Base-by-base conservation (phyloP, 2,888 invertebrate genomes). In the Lasioglossum marginatum region DNA sequence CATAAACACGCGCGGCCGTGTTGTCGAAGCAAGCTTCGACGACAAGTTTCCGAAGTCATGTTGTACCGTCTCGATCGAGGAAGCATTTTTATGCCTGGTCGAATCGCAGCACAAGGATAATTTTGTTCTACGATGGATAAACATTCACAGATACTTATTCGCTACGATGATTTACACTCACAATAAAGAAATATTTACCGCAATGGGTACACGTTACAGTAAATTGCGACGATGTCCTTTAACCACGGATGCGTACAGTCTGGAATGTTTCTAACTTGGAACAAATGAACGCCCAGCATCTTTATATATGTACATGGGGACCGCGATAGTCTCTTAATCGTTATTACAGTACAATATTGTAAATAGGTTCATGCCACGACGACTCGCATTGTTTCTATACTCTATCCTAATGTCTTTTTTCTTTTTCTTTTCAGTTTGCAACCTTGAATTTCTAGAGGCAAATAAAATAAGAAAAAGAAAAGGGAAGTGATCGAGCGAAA, bases 391-490 rank as follows among this genome's bases (percentile, higher is more conserved):
- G 3, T 63, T 45, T 48, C 40, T 19, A n/a, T 68, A 48, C 19
- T 68, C 19, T 68, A 68, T 48, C 63, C 10, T 75, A 34, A 77
- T 70, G 63, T 43, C 45, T 76, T n/a, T 48, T 82, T 43, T 10
- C 31, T 34, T 77, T 76, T 23, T 57, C 81, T 48, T 23, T 37
- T 12, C 68, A 78, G n/a, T 83, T 81, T 71, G 77, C 79, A 83
- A 90, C 77, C 78, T 87, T 68, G 48, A 45, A 40, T 71, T 79
- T 48, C 40, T 34, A 70, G 45, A 74, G 31, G 72, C 75, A 81
- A 75, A 77, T 75, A 86, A 37, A 37, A 23, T 10, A 12, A 68
- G 68, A 66, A 34, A 57, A 66, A 23, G 34, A 12, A 34, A 23
- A 10, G 4, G 37, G 4, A 37, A 37, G 12, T 10, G 37, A 4